phyloP scores from a whole-genome alignment of 2,113 vertebrate genomes.

The Amazona guildingii region DNA sequence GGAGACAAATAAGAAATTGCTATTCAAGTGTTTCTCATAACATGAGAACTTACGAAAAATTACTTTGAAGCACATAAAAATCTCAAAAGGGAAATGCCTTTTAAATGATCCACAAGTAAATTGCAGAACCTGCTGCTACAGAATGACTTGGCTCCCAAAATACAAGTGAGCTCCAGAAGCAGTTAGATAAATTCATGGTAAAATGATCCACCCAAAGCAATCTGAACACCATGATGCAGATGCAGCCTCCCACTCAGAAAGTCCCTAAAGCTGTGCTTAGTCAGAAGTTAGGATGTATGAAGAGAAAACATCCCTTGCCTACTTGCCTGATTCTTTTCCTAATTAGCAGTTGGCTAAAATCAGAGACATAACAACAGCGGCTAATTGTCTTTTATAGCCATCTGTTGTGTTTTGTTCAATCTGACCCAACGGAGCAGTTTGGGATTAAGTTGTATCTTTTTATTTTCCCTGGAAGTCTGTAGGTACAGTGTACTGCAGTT shows the following conservation, averaged over 20 bases:
- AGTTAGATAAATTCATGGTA: not conserved
- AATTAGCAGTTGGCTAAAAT: not conserved
- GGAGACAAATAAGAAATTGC: not conserved
- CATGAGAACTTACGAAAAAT: not conserved
- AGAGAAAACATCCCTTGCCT: not conserved
- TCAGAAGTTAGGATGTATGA: not conserved
- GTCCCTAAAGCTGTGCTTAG: not conserved
- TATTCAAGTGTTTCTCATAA: not conserved
- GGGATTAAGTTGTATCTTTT: not conserved
- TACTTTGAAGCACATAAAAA: not conserved
- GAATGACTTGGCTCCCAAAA: not conserved
- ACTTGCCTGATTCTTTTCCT: not conserved
- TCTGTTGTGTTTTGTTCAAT: not conserved
- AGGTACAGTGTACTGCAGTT: not conserved
- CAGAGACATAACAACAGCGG: not conserved
- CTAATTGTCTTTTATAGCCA: constrained; percentile 13
- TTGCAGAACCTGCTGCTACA: not conserved
- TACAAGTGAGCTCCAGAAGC: not conserved
- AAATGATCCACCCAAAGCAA: not conserved
- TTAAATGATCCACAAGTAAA: not conserved
- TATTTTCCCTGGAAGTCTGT: not conserved
- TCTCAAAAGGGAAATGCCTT: not conserved
- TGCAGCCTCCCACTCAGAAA: not conserved
- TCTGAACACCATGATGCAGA: not conserved
- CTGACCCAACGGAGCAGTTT: not conserved